Base-by-base conservation (phyloP, 2,797 vertebrate genomes). In the Falco rusticolus region DNA sequence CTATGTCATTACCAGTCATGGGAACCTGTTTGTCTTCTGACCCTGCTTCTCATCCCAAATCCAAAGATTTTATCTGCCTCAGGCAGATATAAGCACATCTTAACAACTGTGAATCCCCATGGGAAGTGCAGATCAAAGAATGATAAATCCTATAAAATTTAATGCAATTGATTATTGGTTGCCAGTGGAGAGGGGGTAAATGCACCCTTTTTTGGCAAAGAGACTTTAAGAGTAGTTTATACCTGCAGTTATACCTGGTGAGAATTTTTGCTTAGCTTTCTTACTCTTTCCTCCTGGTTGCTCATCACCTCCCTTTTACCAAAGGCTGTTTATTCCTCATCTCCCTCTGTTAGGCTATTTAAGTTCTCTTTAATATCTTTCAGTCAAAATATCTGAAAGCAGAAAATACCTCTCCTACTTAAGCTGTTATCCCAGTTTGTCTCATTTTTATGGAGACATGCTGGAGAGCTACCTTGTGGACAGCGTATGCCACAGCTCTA, bases 1-100 rank as follows among this genome's bases (percentile, higher is more conserved):
- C 65, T 75, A 9, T 91, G 54, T 84, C 61, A 71, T 79, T 94
- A 91, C 41, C n/a, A 91, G 87, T 78, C 65, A 93, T 86, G 65
- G 41, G 64, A 89, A 92, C 37, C 31, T 96, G 53, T 89, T 94
- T 94, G 75, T 94, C 61, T 91, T 89, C 65, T 92, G 91, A 93
- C 69, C 69, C 87, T 72, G 22, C 39, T 91, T 94, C 72, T 94
- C 72, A 81, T 86, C 65, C 63, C n/a, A 90, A 95, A 92, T 81
- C 71, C 76, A 80, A 94, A 94, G 72, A 86, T 79, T 57, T 91
- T 72, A 76, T 91, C 85, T 93, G 83, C 79, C 65, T 90, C 54
- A 66, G 79, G 83, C 54, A 86, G 74, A 94, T 93, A 90, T 76
- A 90, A 93, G 84, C 65, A 78, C 59, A 79, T 72, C 59, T 88